Base-by-base conservation (phyloP, 2,113 vertebrate genomes). In the Oryzias celebensis region DNA sequence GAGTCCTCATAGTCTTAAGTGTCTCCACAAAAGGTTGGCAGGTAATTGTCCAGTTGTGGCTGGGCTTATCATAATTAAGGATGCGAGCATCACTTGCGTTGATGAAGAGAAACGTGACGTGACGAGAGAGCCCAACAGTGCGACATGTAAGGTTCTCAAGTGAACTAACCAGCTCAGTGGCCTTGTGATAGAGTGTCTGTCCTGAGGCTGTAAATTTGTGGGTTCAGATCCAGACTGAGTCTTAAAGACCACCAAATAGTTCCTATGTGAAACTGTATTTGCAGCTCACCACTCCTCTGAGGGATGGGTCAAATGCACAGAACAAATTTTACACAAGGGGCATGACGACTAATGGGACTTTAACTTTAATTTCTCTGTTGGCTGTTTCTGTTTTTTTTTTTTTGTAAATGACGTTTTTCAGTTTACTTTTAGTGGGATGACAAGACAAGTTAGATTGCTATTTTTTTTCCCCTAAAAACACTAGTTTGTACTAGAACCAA, bases 1-100 rank as follows among this genome's bases (percentile, higher is more conserved):
- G 84, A 86, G 88, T 84, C 85, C 90, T 91, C 87, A 86, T 71
- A 62, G 83, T 86, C 80, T 88, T 85, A 90, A 90, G 86, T 90
- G 86, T 73, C 82, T 85, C 73, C 86, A 89, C 87, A 89, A 91
- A 92, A 91, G 90, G 88, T 91, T 90, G 87, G 89, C 80, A 91
- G 87, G 89, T 91, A 91, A 91, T 91, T 91, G 88, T 91, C 84
- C 85, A 88, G 87, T 84, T 87, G 86, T 83, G 81, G 80, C 84
- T 45, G 31, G 74, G 77, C 81, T 90, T 90, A 90, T 88, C 84
- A 88, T 90, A 91, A 92, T 90, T 88, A 86, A 74, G 67, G 71
- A 83, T 80, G 78, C 84, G 72, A 84, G 78, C 68, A 76, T 73
- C 66, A 76, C 75, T 80, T 85, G 60, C 65, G 80, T 68, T 85